Base-by-base conservation (phyloP, 1,140 invertebrate species). In the Dinoponera quadriceps region DNA sequence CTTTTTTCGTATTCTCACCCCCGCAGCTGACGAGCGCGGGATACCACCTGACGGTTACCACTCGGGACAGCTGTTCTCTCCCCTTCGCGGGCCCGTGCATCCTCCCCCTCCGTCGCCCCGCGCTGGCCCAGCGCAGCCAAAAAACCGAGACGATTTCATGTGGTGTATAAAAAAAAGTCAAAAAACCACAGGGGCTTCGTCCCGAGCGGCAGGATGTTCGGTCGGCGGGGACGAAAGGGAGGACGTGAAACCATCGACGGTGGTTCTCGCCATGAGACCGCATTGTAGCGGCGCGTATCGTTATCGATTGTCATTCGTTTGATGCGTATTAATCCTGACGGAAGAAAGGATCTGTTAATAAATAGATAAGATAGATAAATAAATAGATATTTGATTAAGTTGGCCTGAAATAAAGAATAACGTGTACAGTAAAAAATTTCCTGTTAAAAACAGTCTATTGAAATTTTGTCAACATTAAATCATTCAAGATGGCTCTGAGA, bases 1-100 rank as follows among this genome's bases (percentile, higher is more conserved):
- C 90, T 91, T 91, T 87, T 82, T 63, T 86, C 85, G 80, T 80
- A 63, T 82, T 89, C 74, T 89, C 91, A 91, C 91, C 91, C 91
- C 88, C 90, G 84, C 91, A 92, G 90, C 91, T 92, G 91, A 91
- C 89, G 88, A 83, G 29, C 73, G 69, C 66, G 87, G 89, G 83
- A 84, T 83, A 90, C 90, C 91, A 91, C 89, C 90, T 91, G 91
- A 91, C 89, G 88, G 80, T 84, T 69, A 60, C 75, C 65, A 48
- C 62, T 68, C 63, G 66, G 74, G 86, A 89, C 91, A 92, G 91
- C 91, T 92, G 91, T 90, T 90, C 84, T 71, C 62, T 86, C 68
- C 77, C 85, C 85, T 72, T 63, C 55, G 65, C 75, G 59, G 22
- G 16, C 57, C 55, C 63, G 49, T 55, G 38, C 38, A 71, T 22